A percentile compares a stretch with the other conserved stretches of the same genome.
Conservation (phyloP, 2,888 invertebrate genomes). For the Heterodera filipjevi region DNA sequence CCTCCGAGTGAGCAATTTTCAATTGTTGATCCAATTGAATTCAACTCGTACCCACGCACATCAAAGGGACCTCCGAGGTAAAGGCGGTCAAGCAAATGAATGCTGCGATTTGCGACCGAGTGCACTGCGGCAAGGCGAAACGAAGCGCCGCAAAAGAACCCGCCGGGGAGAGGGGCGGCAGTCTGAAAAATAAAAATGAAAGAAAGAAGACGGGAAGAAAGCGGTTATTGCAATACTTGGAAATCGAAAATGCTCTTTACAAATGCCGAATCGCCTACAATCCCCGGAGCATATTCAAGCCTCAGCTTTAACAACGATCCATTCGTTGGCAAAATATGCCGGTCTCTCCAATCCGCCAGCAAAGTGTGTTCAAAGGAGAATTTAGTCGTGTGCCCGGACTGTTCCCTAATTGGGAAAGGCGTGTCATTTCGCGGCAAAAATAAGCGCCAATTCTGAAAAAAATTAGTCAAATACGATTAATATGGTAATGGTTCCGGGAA, state of each 20-base stretch:
- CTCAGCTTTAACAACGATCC: slow-evolving; percentile 68
- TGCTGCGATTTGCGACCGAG: slow-evolving; percentile 50
- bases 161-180: slow-evolving; percentile 74
- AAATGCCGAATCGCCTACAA: slow-evolving; percentile 90
- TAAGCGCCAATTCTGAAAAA: slow-evolving; percentile 73
- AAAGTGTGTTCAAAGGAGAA: slow-evolving; percentile 82
- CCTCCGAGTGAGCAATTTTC: slow-evolving; percentile 72
- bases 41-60: slow-evolving; percentile 82
- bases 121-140: slow-evolving; percentile 45
- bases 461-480: not conserved
- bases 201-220: not conserved
- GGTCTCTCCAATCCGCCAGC: slow-evolving; percentile 68
- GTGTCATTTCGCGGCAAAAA: slow-evolving; percentile 76
- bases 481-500: too few species aligned
- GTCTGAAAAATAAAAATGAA: slow-evolving; percentile 69
- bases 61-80: slow-evolving; percentile 85
- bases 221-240: slow-evolving; percentile 46
- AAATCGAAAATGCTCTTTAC: slow-evolving; percentile 78
- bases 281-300: slow-evolving; percentile 80
- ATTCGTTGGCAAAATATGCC: slow-evolving; percentile 57
- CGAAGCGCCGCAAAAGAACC: slow-evolving; percentile 60
- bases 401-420: slow-evolving; percentile 84
- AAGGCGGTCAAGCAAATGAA: slow-evolving; percentile 70
- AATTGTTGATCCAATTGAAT: slow-evolving; percentile 73
- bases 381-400: slow-evolving; percentile 81